Base-by-base conservation (phyloP, 2,888 invertebrate species). In the Nomada goodeniana region DNA sequence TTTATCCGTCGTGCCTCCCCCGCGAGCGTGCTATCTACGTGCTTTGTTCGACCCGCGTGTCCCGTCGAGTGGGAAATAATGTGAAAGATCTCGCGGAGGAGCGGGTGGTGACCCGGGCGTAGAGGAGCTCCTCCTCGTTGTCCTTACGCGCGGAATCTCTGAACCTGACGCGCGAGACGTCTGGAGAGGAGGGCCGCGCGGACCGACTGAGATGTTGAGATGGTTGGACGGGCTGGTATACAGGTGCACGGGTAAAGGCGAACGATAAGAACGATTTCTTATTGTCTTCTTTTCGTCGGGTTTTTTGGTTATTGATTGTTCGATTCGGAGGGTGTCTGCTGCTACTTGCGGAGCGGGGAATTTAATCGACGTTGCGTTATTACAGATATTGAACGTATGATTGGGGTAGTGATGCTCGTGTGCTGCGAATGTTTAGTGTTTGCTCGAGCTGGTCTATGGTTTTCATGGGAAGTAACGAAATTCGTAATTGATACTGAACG, bases 41-140 rank as follows among this genome's bases (percentile, higher is more conserved):
- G 63, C 81, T 79, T 76, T 78, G 76, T 79, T 82, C 78, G 74
- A 73, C 73, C 76, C 79, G 76, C 85, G 74, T 81, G 83, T 84
- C 77, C 81, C 36, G 0, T 36, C 88, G 86, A 79, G 80, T 76
- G 77, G 80, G 71, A 84, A 88, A 86, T 88, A 88, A 88, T 79
- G 81, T 60, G 88, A 82, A 78, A 81, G 80, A 86, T 84, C 84
- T 84, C 84, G 80, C 64, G 76, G 26, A 61, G 50, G 60, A 82
- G 36, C 70, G 77, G 64, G 65, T 47, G 50, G 63, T 67, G 75
- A 67, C 64, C 73, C 72, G 55, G 60, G 42, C 69, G 57, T 57
- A 74, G 72, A 74, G 72, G 79, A 75, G 67, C 55, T 64, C 53
- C 69, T 75, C 72, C 75, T 71, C 74, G 59, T 76, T 79, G 80